phyloP scores from a whole-genome alignment of 2,113 vertebrate genomes.

The Hiodon tergisus region DNA sequence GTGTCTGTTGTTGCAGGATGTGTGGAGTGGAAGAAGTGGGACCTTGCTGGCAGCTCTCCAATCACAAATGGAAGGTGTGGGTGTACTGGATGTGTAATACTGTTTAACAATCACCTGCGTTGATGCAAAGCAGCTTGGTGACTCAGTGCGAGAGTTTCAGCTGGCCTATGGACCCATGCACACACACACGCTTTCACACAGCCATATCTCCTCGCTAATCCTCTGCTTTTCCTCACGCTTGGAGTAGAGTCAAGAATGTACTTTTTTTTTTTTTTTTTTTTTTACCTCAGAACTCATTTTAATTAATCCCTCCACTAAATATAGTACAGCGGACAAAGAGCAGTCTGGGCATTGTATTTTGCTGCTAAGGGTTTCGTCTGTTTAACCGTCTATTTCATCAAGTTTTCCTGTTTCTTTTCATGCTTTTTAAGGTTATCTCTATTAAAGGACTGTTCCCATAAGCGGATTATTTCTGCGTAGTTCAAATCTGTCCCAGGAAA shows the following conservation, averaged over 20 bases:
- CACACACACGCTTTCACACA: background rate
- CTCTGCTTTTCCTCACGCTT: constrained; percentile 15
- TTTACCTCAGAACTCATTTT: constrained; percentile 32
- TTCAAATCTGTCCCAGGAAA: no score
- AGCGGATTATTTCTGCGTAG: no score
- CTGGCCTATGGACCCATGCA: no score
- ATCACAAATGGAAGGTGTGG: background rate
- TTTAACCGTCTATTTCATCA: background rate
- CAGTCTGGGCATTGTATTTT: constrained; percentile 32
- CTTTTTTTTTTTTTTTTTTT: background rate
- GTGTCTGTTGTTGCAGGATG: constrained; percentile 32
- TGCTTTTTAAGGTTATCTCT: background rate
- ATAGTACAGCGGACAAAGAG: constrained; percentile 18
- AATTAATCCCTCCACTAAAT: constrained; percentile 29
- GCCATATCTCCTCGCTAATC: background rate
- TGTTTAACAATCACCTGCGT: background rate
- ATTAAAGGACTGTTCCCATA: background rate
- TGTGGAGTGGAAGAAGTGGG: constrained; percentile 39
- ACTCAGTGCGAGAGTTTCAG: no score
- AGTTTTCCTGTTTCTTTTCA: constrained; percentile 2
- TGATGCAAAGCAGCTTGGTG: background rate
- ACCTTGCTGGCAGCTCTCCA: constrained; percentile 41
- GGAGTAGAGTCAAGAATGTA: constrained; percentile 26
- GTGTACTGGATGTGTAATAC: background rate
- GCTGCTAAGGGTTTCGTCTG: background rate